Conservation (phyloP, 2,113 vertebrate genomes). For the Lasiurus borealis region DNA sequence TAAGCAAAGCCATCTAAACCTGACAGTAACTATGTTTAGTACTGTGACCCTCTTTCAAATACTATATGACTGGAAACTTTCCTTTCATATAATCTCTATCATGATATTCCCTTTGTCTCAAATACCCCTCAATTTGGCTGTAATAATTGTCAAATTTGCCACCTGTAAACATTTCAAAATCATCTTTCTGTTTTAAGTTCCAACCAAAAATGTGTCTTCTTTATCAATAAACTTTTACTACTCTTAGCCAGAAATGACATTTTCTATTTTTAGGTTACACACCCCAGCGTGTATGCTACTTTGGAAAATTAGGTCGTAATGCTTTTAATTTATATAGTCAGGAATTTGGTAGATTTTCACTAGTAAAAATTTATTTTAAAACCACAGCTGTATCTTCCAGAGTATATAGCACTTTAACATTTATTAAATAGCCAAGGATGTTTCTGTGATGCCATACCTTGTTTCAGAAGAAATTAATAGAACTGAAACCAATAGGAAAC, state of each 20-base stretch:
- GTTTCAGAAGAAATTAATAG: background rate
- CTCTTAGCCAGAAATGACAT: background rate
- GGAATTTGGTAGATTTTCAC: background rate
- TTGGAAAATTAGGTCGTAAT: background rate
- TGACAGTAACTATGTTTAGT: background rate
- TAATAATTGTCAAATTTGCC: background rate
- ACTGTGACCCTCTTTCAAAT: background rate
- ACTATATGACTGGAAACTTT: background rate
- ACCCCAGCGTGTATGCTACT: background rate
- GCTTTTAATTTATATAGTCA: background rate
- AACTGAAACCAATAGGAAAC: background rate
- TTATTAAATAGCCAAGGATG: background rate
- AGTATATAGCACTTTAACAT: background rate
- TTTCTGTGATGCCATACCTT: background rate
- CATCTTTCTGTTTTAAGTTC: background rate
- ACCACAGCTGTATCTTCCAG: background rate
- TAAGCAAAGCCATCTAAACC: background rate
- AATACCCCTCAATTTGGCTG: background rate
- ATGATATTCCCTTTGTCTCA: background rate
- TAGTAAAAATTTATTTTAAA: background rate
- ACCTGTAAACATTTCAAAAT: background rate
- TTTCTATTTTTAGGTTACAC: background rate
- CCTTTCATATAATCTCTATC: background rate
- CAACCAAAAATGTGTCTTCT: background rate
- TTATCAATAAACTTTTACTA: background rate